Base-by-base conservation (phyloP, 2,888 invertebrate genomes). In the Drosophila neonasuta region DNA sequence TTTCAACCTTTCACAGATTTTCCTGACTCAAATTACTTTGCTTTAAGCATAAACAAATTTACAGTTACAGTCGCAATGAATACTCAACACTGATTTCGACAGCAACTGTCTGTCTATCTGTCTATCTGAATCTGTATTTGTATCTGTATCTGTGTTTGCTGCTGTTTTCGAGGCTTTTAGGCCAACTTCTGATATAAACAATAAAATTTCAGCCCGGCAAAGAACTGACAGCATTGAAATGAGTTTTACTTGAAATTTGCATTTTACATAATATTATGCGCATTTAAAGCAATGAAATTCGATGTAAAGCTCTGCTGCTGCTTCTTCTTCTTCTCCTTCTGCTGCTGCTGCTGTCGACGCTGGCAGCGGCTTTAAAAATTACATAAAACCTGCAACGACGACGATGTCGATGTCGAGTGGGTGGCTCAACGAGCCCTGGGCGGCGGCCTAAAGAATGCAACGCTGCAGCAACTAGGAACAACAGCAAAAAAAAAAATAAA, bases 351-450 rank as follows among this genome's bases (percentile, higher is more conserved):
- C 48, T 62, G n/a, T 49, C 48, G 50, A 20, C 32, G 66, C 50
- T 36, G 49, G 66, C 72, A 56, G 72, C 48, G 57, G 67, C 81
- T 84, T 83, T 78, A 83, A 82, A 66, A 68, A 64, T 81, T 80
- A 81, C 60, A 84, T 84, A 80, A 84, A 79, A 48, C 30, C 57
- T 29, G 39, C 39, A 11, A 41, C n/a, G 36, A 36, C 55, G 5
- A 20, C 20, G 20, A 20, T 3, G 20, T 3, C 20, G 24, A 24
- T 24, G 24, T 24, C 24, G 32, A 61, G 77, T 77, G 77, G 77
- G 77, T 77, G 77, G 74, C 24, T 34, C 9, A 41, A n/a, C 57
- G 74, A 74, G 74, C 73, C 74, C 57, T 74, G 74, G 74, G 75
- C 77, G 74, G 39, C 39, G 39, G 39, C 44, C 42, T 24, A 36